Conservation (phyloP, 2,888 invertebrate species). For the Sphaeridia pumilis region DNA sequence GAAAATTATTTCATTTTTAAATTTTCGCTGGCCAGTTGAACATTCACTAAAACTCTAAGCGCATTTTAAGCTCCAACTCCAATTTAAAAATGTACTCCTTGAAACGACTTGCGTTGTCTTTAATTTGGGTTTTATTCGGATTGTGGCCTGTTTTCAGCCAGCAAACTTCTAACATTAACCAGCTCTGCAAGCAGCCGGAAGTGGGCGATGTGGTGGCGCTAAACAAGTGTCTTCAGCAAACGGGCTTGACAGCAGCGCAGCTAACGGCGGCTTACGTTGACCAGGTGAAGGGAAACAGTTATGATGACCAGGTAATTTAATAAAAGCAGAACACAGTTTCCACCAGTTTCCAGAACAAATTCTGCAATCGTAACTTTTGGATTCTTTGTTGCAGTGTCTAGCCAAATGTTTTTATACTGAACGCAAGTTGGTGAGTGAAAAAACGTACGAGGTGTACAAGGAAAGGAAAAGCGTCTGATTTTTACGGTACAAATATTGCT, state of each 20-base stretch:
- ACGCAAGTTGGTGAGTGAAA: neutral
- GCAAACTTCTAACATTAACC: neutral
- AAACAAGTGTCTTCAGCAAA: neutral
- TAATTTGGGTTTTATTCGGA: too few species aligned
- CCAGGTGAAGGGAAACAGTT: neutral
- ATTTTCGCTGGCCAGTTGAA: too few species aligned
- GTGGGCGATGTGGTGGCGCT: neutral
- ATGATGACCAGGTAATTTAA: neutral
- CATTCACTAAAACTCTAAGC: too few species aligned
- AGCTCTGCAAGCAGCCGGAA: neutral
- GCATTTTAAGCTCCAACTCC: too few species aligned
- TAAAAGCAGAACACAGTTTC: neutral
- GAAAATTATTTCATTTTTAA: too few species aligned
- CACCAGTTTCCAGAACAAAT: neutral
- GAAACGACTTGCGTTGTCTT: too few species aligned
- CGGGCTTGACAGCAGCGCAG: neutral
- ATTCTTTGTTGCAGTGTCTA: neutral
- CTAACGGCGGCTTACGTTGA: neutral
- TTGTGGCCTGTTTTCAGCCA: too few species aligned
- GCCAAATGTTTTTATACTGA: neutral
- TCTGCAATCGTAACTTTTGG: too few species aligned
- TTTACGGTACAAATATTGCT: neutral
- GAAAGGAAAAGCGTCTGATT: neutral
- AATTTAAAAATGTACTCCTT: too few species aligned
- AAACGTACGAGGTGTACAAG: neutral